Evolutionary conservation across 2,888 invertebrate genomes (phyloP), one percentile per base, ranked within the genome.

Genomic region (Erpobdella octoculata): DNA sequence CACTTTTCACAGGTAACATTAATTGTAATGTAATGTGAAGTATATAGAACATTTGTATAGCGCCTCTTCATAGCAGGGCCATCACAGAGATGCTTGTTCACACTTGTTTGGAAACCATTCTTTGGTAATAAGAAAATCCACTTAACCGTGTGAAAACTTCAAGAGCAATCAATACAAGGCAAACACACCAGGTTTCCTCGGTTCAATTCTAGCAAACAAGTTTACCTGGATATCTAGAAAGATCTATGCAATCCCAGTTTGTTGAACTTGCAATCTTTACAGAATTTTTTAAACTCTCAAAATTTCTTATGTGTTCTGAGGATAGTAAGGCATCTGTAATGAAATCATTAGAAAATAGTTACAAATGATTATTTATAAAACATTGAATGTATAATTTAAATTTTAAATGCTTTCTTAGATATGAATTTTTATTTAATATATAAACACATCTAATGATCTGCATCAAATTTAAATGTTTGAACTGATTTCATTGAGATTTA

Each of bases 211-310:
- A n/a, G n/a, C n/a, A n/a, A n/a, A n/a, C n/a, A n/a, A n/a, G n/a
- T 33, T 33, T 21, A 82, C 83, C 81, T 78, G 80, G 81, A 75
- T 82, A 82, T 69, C 82, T 81, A 12, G 80, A 75, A 70, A 82
- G 78, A 75, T 83, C 82, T 46, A 82, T 77, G 71, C 80, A 80
- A 71, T 80, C 79, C 79, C 81, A 81, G 5, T 81, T 79, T 69
- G 78, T 78, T 0, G 72, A 76, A 5, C 79, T 76, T 8, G 80
- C 80, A 67, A 81, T 73, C 59, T 80, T 76, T 35, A 83, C 77
- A 70, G 80, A 81, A 71, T 83, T 82, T 72, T 81, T 82, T 70
- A 83, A 75, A 12, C 76, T 76, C 75, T 82, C 81, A 33, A 81
- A 75, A 72, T 80, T 82, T 71, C 73, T 66, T 46, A 76, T 65